These are phyloP conservation scores for Agonopterix arenella DNA, from an alignment of 2,888 invertebrate genomes.

Conservation along the genomic window DNA sequence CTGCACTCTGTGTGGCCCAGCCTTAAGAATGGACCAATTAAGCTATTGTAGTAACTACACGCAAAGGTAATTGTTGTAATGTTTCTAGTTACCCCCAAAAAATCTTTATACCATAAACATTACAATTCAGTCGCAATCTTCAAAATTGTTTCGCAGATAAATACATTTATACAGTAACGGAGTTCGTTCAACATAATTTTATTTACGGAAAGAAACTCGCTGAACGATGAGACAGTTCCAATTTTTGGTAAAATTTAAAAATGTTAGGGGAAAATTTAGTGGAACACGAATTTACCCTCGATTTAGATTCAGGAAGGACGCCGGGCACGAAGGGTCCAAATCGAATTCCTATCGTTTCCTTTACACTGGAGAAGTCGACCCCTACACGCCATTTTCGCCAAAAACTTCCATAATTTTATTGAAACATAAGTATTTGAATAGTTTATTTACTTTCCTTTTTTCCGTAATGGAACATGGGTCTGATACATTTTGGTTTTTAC, in stretches of 20 bases:
- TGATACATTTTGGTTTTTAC: no score
- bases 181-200: constrained; percentile 11
- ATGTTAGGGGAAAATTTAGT: constrained; percentile 43
- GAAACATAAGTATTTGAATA: constrained; percentile 22
- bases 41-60: no score
- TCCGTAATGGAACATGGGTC: no score
- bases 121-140: no score
- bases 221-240: constrained; percentile 26
- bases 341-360: constrained; percentile 69
- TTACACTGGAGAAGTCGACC: constrained; percentile 35
- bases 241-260: constrained; percentile 51
- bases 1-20: no score
- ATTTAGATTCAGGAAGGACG: constrained; percentile 68
- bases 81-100: no score
- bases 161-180: not conserved
- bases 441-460: constrained; percentile 4
- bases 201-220: constrained; percentile 15
- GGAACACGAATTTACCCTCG: constrained; percentile 47
- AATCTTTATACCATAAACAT: no score
- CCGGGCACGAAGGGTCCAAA: constrained; percentile 53
- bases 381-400: constrained; percentile 25
- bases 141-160: no score
- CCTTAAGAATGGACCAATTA: no score
- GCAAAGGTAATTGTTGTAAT: no score
- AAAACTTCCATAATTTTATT: constrained; percentile 22